Evolutionary conservation across 92 coral and sea anemone species (phyloP).

Genomic region (Epizoanthus illoricatus): DNA sequence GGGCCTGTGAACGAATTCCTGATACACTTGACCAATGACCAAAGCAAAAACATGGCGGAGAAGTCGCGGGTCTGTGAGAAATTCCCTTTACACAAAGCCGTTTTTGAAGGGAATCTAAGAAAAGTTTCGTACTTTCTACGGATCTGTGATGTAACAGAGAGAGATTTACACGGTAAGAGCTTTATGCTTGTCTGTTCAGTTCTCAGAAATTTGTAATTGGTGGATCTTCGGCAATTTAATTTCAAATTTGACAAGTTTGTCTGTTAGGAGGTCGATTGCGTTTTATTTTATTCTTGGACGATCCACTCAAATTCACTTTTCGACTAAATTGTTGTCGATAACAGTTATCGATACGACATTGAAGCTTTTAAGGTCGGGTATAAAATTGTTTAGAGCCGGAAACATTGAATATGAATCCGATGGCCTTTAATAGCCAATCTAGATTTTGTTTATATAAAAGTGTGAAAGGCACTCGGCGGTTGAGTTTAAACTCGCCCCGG

Average conservation of each 20-base stretch:
- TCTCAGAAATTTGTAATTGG: not conserved
- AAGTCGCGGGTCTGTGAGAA: conserved; percentile 54
- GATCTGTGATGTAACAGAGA: conserved; percentile 76
- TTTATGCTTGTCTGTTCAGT: no score
- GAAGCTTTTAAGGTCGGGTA: not conserved
- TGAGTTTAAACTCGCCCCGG: not conserved
- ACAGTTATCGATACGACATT: not conserved
- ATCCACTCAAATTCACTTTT: not conserved
- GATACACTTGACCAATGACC: not conserved
- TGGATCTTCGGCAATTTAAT: not conserved
- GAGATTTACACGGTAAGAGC: conserved; percentile 86
- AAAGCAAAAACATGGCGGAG: conserved; percentile 43
- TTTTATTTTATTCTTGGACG: not conserved
- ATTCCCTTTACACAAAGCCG: conserved; percentile 92
- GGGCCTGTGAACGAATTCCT: conserved; percentile 16
- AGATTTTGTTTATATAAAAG: conserved; percentile 10
- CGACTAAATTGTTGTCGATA: not conserved
- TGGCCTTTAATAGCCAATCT: not conserved
- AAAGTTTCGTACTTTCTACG: conserved; percentile 84
- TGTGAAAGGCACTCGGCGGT: not conserved
- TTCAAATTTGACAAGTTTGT: not conserved
- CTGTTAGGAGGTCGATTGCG: conserved; percentile 18
- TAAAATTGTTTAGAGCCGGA: conserved; percentile 16
- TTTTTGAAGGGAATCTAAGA: conserved; percentile 94
- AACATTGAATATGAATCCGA: conserved; percentile 10